phyloP scores from a whole-genome alignment of 1,140 invertebrate genomes.

The Bathynomus jamesi region DNA sequence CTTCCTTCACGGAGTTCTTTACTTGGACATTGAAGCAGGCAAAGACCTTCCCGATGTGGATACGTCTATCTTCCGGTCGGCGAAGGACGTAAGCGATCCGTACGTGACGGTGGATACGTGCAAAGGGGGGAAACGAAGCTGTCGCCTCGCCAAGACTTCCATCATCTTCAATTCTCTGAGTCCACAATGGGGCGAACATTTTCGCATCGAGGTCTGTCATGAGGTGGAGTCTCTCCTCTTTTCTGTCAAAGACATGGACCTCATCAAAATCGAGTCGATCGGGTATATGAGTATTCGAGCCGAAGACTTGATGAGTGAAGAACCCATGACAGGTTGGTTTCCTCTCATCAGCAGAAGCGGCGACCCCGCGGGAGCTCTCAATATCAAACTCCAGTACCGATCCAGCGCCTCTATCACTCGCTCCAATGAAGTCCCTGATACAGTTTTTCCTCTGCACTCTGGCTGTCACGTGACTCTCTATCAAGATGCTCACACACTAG shows the following conservation, averaged over 20 bases:
- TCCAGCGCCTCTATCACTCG: conserved; percentile 26
- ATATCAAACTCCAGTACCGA: conserved; percentile 31
- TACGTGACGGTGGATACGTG: conserved; percentile 35
- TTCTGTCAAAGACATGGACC: conserved; percentile 36
- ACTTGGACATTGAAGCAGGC: conserved; percentile 35
- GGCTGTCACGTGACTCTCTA: conserved; percentile 33
- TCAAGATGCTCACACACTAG: conserved; percentile 37
- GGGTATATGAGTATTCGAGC: conserved; percentile 34
- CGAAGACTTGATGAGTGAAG: conserved; percentile 30
- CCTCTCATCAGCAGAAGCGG: conserved; percentile 30
- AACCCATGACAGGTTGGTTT: conserved; percentile 37
- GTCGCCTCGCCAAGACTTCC: conserved; percentile 36
- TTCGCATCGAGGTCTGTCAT: conserved; percentile 37
- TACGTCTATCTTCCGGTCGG: conserved; percentile 36
- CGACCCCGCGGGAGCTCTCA: conserved; percentile 28
- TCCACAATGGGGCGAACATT: conserved; percentile 37
- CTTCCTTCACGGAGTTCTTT: conserved; percentile 38
- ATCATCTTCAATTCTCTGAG: conserved; percentile 37
- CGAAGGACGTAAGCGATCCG: conserved; percentile 36
- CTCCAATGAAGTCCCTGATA: conserved; percentile 34
- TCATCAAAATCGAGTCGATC: conserved; percentile 35
- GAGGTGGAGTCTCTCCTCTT: conserved; percentile 32
- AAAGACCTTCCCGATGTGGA: conserved; percentile 37
- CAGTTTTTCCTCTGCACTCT: conserved; percentile 31
- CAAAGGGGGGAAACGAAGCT: conserved; percentile 27